These are phyloP conservation scores for Diaperis boleti DNA, from an alignment of 2,888 invertebrate species.

Conservation along the genomic window DNA sequence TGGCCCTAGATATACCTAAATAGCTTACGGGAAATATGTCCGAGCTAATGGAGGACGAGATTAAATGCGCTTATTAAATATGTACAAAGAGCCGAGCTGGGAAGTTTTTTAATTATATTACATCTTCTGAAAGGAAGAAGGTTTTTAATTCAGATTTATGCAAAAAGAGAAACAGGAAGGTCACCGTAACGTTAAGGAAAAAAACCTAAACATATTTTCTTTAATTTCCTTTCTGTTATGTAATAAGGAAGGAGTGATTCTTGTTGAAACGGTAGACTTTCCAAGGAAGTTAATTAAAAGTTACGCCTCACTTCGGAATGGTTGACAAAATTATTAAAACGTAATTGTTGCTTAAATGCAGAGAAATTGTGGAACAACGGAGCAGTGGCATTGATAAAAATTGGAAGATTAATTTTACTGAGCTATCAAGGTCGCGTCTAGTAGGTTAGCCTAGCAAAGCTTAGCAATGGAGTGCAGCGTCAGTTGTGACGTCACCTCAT, in stretches of 20 bases:
- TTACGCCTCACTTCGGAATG: neutral
- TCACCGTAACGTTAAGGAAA: constrained; percentile 9
- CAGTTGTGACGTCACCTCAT: too few relatives aligned
- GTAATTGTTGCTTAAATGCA: too few relatives aligned
- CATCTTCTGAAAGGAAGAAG: constrained; percentile 6
- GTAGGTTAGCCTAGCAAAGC: too few relatives aligned
- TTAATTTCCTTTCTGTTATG: constrained; percentile 10
- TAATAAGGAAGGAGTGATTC: constrained; percentile 1
- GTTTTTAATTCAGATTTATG: constrained; percentile 29
- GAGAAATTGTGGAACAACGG: too few relatives aligned
- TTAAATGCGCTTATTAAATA: constrained; percentile 25
- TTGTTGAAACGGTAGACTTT: neutral
- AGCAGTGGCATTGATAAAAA: too few relatives aligned
- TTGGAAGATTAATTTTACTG: too few relatives aligned
- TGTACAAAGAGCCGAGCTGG: constrained; percentile 21
- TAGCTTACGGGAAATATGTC: constrained; percentile 7
- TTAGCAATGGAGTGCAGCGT: too few relatives aligned
- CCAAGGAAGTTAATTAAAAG: neutral
- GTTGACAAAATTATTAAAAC: too few relatives aligned
- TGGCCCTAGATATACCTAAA: constrained; percentile 10
- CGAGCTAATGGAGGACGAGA: constrained; percentile 13
- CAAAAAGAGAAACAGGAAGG: constrained; percentile 24
- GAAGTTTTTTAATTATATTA: constrained; percentile 32
- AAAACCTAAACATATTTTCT: constrained; percentile 15
- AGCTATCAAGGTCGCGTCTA: too few relatives aligned